A percentile compares a stretch with the other conserved stretches of the same genome.
phyloP scores from a whole-genome alignment of 1,140 invertebrate species.

The Paraescarpia echinospica region DNA sequence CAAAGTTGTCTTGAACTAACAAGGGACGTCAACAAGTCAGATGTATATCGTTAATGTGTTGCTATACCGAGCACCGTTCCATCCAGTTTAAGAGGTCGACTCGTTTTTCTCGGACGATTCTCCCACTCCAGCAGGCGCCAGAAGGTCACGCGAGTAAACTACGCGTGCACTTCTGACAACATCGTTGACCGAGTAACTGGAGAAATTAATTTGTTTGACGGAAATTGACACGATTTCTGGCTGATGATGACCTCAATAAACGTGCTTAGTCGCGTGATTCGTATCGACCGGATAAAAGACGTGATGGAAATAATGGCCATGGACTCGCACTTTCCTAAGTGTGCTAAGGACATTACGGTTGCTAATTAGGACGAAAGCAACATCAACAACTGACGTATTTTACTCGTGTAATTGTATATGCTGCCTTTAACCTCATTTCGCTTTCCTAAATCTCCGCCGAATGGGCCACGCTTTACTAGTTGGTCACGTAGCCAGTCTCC shows the following conservation, averaged over 20 bases:
- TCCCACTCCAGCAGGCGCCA: too few relatives aligned
- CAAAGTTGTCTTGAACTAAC: too few relatives aligned
- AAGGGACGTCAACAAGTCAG: too few relatives aligned
- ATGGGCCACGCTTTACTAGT: not conserved
- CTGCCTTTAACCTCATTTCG: not conserved
- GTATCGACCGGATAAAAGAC: not conserved
- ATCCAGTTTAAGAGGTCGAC: too few relatives aligned
- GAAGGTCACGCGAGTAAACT: too few relatives aligned
- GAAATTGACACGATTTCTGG: not conserved
- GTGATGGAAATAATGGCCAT: not conserved
- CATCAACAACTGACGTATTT: too few relatives aligned
- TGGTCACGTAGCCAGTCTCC: not conserved
- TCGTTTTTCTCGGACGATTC: too few relatives aligned
- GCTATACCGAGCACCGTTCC: too few relatives aligned
- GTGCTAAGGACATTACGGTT: not conserved
- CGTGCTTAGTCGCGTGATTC: not conserved
- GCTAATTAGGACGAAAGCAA: not conserved
- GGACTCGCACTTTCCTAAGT: not conserved
- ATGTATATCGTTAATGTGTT: too few relatives aligned
- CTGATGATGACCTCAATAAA: not conserved
- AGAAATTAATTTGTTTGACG: not conserved
- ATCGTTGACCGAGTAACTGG: not conserved
- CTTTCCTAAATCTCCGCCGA: not conserved
- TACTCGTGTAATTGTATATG: too few relatives aligned
- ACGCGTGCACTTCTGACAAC: not conserved